A percentile compares a stretch with the other conserved stretches of the same genome.
Conservation (phyloP, 1,140 invertebrate species). For the Pogonomyrmex barbatus region DNA sequence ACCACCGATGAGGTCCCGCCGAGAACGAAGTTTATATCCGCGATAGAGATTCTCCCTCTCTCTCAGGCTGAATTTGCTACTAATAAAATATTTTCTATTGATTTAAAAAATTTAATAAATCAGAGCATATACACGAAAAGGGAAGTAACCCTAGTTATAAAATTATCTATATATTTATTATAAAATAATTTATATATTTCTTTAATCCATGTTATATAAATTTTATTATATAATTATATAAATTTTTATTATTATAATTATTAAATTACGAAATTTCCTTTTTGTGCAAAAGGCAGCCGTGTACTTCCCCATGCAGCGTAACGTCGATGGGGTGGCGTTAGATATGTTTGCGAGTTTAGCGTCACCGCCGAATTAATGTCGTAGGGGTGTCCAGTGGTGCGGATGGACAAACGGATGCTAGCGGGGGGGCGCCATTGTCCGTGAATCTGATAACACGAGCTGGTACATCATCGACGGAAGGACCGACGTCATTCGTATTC, state of each 20-base stretch:
- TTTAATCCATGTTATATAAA: neutral
- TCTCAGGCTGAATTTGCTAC: neutral
- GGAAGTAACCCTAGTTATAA: no score
- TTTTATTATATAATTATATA: neutral
- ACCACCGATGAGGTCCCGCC: constrained; percentile 59
- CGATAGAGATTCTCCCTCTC: neutral
- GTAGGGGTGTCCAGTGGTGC: constrained; percentile 35
- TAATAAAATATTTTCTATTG: neutral
- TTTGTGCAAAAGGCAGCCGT: neutral
- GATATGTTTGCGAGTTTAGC: neutral
- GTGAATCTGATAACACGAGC: constrained; percentile 76
- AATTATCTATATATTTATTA: neutral
- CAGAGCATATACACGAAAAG: no score
- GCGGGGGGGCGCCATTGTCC: constrained; percentile 76
- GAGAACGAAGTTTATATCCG: constrained; percentile 61
- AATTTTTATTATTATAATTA: no score
- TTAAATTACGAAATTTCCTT: neutral
- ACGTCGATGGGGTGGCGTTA: neutral
- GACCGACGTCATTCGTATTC: constrained; percentile 70
- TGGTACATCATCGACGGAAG: constrained; percentile 63
- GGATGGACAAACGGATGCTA: constrained; percentile 67
- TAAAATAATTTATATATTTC: neutral
- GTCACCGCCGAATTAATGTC: constrained; percentile 31
- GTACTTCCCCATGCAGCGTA: no score
- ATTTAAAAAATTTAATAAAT: neutral